Conservation (phyloP, 2,113 vertebrate species). For the Callithrix jacchus region DNA sequence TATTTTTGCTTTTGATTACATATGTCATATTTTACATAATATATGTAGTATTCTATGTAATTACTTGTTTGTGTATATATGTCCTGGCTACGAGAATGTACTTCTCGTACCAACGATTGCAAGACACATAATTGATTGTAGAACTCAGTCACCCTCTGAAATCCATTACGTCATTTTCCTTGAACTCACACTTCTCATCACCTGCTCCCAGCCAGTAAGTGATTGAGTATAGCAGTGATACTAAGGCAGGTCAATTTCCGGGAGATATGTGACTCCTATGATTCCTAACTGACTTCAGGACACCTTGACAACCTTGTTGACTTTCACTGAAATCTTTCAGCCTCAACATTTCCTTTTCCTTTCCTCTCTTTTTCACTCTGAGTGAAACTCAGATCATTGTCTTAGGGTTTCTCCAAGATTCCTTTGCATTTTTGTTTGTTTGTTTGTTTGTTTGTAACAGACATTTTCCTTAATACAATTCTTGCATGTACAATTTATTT, state of each 20-base stretch:
- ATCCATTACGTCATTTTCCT: neutral
- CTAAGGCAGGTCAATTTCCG: neutral
- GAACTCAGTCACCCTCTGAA: neutral
- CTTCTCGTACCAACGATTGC: neutral
- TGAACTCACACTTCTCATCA: neutral
- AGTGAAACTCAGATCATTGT: neutral
- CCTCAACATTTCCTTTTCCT: neutral
- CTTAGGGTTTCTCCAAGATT: neutral
- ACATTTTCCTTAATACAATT: neutral
- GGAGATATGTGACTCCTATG: no score
- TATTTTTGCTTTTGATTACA: neutral
- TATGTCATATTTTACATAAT: neutral
- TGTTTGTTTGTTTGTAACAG: no score
- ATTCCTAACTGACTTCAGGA: neutral
- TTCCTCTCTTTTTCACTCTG: neutral
- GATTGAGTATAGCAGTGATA: neutral
- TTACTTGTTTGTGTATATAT: neutral
- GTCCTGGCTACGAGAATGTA: neutral
- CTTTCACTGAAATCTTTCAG: neutral
- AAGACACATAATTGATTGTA: neutral
- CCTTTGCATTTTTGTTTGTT: neutral
- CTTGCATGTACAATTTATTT: neutral
- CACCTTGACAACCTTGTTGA: neutral
- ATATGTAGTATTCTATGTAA: no score
- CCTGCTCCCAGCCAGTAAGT: neutral